Base-by-base conservation (phyloP, 1,140 invertebrate species). In the Habropoda laboriosa region DNA sequence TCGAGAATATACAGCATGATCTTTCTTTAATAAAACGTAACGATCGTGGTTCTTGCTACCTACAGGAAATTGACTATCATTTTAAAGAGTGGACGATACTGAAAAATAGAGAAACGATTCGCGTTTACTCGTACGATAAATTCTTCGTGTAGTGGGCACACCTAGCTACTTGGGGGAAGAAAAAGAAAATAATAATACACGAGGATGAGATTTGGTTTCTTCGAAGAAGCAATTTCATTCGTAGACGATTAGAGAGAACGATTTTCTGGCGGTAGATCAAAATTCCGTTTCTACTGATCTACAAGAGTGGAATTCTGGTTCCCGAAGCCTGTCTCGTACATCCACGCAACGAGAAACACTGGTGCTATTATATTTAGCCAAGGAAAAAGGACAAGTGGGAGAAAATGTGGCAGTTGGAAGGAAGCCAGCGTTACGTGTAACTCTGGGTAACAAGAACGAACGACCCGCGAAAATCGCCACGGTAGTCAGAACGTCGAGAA, bases 321-420 rank as follows among this genome's bases (percentile, higher is more conserved):
- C n/a, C n/a, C n/a, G 27, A n/a, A 2, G 53, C 27, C 24, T 27
- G 4, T 30, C 13, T n/a, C 30, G 27, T 10, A 21, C 51, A n/a
- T 32, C 21, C 6, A 8, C 8, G 30, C 61, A 18, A 66, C 10
- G 35, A 45, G n/a, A 24, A 18, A 38, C 18, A 21, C 13, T 4
- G 40, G 18, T 2, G 13, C 8, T 3, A 47, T 73, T 77, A 84
- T 82, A 84, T 79, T 82, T 84, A 68, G 68, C 57, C 3, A 16
- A 6, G 27, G 18, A 45, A 66, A 82, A 66, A 63, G 47, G 49
- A 40, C 32, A 45, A 45, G n/a, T n/a, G 45, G 27, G 7, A 57
- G 70, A 61, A 77, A 60, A 84, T 21, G 55, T 45, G n/a, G 63
- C 18, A 42, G 81, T 63, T 78, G 73, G 80, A 77, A 42, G 63